Evolutionary conservation across 2,888 invertebrate species (phyloP), one percentile per base, ranked within the genome.

Genomic region (Andrena fulva): DNA sequence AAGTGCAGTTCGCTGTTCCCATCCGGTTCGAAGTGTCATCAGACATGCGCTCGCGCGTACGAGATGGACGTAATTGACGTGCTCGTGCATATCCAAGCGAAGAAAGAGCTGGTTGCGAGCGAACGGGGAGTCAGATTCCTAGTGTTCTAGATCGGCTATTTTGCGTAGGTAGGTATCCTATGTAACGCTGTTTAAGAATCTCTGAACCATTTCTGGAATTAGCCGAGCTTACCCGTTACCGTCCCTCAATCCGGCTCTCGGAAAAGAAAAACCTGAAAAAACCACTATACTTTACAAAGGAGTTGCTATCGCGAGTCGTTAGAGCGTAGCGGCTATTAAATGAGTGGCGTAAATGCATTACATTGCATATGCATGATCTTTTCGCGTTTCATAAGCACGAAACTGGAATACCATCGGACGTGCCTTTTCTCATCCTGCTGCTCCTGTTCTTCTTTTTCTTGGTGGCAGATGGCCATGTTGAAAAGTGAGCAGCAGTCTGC

Each of bases 1-100:
- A 91, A 93, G 92, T 93, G 92, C 91, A 91, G 84, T 92, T 92
- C 89, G 90, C 85, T 93, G 92, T 93, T 92, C 87, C 88, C 87
- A 83, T 87, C 84, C 82, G 87, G 82, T 71, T 83, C 87, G 76
- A 82, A 70, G 88, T 90, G 91, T 92, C 92, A 92, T 93, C 91
- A 89, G 91, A 89, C 91, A 92, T 91, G 91, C 91, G 86, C 88
- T 86, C 87, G 87, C 81, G 77, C 87, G 67, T 16, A 75, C 75
- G 70, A 52, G 50, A 74, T 77, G 69, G 71, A 27, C 84, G 84
- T 92, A 90, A 92, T 90, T 90, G 91, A 91, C 90, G 85, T 68
- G 90, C 42, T 3, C 90, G 85, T 72, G 70, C 77, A 67, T 62
- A 60, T 73, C 66, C 63, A 52, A 10, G 68, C 10, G 67, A 33